phyloP scores from a whole-genome alignment of 2,113 vertebrate species.

The Piprites chloris region DNA sequence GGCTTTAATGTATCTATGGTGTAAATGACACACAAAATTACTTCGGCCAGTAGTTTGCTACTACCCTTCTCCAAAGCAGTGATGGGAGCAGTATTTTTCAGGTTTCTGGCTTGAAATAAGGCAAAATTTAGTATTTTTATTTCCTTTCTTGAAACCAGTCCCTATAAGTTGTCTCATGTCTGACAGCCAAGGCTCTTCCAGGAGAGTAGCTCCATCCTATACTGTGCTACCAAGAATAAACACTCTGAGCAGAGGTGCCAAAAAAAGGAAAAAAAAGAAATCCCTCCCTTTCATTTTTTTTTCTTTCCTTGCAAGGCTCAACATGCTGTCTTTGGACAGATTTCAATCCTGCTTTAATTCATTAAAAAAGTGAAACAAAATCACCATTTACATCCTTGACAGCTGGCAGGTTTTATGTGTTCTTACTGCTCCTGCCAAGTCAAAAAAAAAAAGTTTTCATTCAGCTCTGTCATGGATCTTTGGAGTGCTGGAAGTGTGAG shows the following conservation, averaged over 20 bases:
- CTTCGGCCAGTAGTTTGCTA: neutral
- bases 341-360: conserved; percentile 87
- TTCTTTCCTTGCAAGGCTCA: conserved; percentile 82
- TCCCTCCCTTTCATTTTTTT: conserved; percentile 72
- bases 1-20: fast-evolving
- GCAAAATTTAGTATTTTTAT: neutral
- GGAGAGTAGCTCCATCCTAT: conserved; percentile 4
- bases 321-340: conserved; percentile 87
- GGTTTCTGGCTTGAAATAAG: neutral
- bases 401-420: conserved; percentile 83
- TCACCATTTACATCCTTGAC: conserved; percentile 85
- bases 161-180: neutral
- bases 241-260: conserved; percentile 73
- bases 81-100: neutral
- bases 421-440: conserved; percentile 75
- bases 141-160: neutral
- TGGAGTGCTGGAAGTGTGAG: conserved; percentile 67
- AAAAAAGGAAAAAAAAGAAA: conserved; percentile 72
- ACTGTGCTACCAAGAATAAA: conserved; percentile 65
- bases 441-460: conserved; percentile 65
- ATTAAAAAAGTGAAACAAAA: conserved; percentile 86
- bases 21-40: neutral
- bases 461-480: conserved; percentile 79
- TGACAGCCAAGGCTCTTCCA: neutral
- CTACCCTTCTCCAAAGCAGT: neutral